Evolutionary conservation across 2,113 vertebrate genomes (phyloP).

Genomic region (Psittacara wagleri): DNA sequence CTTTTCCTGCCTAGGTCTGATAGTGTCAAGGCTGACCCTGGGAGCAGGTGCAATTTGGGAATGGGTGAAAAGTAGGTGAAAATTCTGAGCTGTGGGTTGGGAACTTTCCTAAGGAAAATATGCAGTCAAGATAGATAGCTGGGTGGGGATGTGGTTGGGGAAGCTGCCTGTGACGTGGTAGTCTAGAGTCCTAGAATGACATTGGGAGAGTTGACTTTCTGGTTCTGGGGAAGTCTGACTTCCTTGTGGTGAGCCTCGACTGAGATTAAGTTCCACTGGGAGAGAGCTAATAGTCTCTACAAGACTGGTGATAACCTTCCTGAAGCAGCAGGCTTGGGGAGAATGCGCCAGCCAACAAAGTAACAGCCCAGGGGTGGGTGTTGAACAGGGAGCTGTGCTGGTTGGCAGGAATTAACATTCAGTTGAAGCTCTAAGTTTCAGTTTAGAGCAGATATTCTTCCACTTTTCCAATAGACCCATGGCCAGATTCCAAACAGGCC

Average conservation of each 20-base stretch:
- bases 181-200: neutral
- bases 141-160: neutral
- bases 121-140: neutral
- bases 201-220: neutral
- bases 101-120: neutral
- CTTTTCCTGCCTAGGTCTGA: neutral
- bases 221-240: neutral
- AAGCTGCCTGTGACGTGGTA: neutral
- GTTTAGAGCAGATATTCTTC: neutral
- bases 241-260: neutral
- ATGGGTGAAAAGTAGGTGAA: neutral
- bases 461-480: neutral
- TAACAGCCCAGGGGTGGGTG: neutral
- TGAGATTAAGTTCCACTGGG: neutral
- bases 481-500: neutral
- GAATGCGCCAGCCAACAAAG: neutral
- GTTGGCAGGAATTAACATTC: neutral
- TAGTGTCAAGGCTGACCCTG: neutral
- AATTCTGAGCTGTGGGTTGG: neutral
- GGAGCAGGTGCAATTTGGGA: neutral
- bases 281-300: neutral
- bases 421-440: neutral
- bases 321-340: neutral
- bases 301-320: neutral
- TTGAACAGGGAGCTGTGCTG: neutral